Percentiles rank a stretch among this genome's conserved stretches.
phyloP scores from a whole-genome alignment of 2,113 vertebrate genomes.

The Lutjanus erythropterus region DNA sequence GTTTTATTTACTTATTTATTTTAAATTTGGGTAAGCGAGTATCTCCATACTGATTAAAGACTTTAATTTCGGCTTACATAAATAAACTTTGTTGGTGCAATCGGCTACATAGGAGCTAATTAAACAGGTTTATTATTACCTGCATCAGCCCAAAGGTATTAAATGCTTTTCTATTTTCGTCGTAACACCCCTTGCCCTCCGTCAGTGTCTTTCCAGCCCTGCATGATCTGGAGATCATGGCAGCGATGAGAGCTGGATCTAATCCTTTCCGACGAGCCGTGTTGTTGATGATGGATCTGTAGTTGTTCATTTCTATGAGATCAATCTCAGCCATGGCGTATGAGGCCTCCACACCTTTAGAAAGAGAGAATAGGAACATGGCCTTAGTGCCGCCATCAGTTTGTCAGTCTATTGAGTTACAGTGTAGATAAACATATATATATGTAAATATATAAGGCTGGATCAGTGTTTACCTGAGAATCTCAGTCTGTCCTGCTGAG shows the following conservation, averaged over 20 bases:
- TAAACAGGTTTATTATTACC: constrained; percentile 30
- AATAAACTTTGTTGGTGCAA: no score
- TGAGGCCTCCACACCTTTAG: constrained; percentile 46
- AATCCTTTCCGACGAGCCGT: constrained; percentile 7
- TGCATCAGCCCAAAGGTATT: constrained; percentile 69
- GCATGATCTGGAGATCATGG: constrained; percentile 77
- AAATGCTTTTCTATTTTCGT: no score
- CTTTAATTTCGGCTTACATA: no score
- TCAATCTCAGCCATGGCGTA: constrained; percentile 58
- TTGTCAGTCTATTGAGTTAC: background rate
- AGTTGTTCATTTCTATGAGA: constrained; percentile 36
- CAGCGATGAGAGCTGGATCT: constrained; percentile 69
- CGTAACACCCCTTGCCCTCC: constrained; percentile 66
- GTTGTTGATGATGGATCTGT: constrained; percentile 29
- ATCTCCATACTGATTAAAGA: no score
- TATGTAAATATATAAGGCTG: no score
- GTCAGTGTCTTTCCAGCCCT: constrained; percentile 44
- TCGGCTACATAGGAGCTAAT: no score
- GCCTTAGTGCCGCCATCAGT: background rate
- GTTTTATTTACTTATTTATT: no score
- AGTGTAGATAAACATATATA: constrained; percentile 33
- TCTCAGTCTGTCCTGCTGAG: constrained; percentile 39
- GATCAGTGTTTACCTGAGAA: no score
- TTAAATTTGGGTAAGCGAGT: no score
- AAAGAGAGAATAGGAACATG: background rate